Evolutionary conservation across 2,797 vertebrate species (phyloP).

Genomic region (Gadopsis marmoratus): DNA sequence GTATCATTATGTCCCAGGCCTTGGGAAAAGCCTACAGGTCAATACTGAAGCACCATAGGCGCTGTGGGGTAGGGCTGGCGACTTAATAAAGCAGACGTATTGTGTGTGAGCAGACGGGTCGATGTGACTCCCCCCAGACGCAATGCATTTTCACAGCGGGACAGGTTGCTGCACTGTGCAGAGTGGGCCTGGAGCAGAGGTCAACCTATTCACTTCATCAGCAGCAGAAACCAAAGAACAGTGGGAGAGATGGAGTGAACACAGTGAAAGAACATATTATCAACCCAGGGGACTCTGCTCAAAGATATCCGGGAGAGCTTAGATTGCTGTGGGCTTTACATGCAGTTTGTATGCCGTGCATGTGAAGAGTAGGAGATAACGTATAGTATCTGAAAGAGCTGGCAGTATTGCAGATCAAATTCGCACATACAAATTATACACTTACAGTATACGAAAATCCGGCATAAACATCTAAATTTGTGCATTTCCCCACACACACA

Average conservation of each 20-base stretch:
- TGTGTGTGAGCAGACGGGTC: conserved; percentile 82
- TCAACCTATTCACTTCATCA: conserved; percentile 80
- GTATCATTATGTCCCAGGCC: conserved; percentile 75
- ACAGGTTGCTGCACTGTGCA: conserved; percentile 69
- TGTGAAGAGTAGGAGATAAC: conserved; percentile 15
- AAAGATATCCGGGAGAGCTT: conserved; percentile 37
- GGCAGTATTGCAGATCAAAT: background rate
- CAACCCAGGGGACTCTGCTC: conserved; percentile 62
- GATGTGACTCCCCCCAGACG: conserved; percentile 76
- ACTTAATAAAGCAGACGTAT: conserved; percentile 82
- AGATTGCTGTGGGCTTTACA: conserved; percentile 19
- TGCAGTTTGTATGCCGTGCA: conserved; percentile 13
- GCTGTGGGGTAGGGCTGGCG: conserved; percentile 59
- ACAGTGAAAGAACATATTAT: conserved; percentile 69
- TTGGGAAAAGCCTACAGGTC: conserved; percentile 81
- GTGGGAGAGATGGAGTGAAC: conserved; percentile 70
- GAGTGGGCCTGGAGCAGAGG: conserved; percentile 74
- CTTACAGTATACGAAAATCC: background rate
- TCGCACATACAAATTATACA: background rate
- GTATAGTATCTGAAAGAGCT: background rate
- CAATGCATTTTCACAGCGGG: conserved; percentile 83
- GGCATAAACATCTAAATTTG: background rate
- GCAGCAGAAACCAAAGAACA: conserved; percentile 78
- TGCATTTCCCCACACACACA: background rate
- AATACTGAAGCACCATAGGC: conserved; percentile 71